A percentile compares a stretch with the other conserved stretches of the same genome.
phyloP scores from a whole-genome alignment of 2,888 invertebrate genomes.

The Monochamus alternatus region DNA sequence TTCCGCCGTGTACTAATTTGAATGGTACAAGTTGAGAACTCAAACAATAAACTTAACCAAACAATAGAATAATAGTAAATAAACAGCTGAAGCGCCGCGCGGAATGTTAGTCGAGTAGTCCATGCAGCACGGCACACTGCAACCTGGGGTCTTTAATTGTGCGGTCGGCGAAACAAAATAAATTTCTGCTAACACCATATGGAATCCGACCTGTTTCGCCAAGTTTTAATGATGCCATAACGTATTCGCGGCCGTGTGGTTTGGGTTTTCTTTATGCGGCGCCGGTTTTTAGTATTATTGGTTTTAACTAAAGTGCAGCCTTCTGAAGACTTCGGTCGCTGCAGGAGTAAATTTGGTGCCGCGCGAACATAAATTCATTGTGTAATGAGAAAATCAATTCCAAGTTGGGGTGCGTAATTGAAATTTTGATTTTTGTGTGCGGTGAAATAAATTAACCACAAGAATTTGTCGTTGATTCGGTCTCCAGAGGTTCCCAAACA shows the following conservation, averaged over 20 bases:
- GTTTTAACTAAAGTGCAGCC: not conserved
- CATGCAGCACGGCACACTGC: not conserved
- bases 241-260: not conserved
- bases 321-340: not conserved
- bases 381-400: no score
- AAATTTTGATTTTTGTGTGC: no score
- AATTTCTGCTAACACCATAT: not conserved
- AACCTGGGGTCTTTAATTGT: not conserved
- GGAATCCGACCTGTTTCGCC: not conserved
- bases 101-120: conserved; percentile 14
- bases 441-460: no score
- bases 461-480: no score
- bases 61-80: conserved; percentile 26
- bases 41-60: conserved; percentile 29
- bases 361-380: no score
- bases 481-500: no score
- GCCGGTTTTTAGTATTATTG: not conserved
- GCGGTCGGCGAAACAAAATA: not conserved
- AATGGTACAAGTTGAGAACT: conserved; percentile 22
- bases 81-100: conserved; percentile 9
- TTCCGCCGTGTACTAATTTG: conserved; percentile 22
- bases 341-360: not conserved
- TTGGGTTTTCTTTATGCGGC: not conserved
- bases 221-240: not conserved
- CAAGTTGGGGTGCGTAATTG: no score